These are phyloP conservation scores for Lanistes nyassanus DNA, from an alignment of 1,140 invertebrate species.

Conservation along the genomic window DNA sequence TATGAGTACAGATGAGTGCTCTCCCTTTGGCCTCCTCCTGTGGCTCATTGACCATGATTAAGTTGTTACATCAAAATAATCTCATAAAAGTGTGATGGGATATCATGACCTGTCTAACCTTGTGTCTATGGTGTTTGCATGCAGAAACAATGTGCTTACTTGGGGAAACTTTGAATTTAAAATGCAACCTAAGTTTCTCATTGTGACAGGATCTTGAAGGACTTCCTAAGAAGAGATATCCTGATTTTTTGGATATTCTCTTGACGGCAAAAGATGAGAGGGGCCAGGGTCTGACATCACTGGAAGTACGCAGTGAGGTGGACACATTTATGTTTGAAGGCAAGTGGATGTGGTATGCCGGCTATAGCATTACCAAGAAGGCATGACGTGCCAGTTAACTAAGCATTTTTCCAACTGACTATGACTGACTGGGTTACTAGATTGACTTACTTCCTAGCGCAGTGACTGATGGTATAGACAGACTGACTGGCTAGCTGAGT, in stretches of 20 bases:
- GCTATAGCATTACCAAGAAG: slow-evolving; percentile 8
- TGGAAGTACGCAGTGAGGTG: slow-evolving; percentile 54
- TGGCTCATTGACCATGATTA: no score
- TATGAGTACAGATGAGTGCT: no score
- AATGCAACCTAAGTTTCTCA: not conserved
- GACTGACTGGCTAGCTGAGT: no score
- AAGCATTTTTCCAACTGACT: not conserved
- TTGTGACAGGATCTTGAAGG: slow-evolving; percentile 22
- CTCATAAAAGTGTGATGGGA: no score
- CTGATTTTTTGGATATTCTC: slow-evolving; percentile 54
- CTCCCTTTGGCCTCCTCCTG: no score
- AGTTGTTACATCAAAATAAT: no score
- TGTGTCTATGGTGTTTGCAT: no score
- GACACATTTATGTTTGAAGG: slow-evolving; percentile 55
- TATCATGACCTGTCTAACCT: no score
- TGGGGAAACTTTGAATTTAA: not conserved
- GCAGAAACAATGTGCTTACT: no score
- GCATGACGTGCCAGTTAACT: slow-evolving; percentile 1
- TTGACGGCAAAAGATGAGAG: slow-evolving; percentile 46
- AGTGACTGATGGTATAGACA: slow-evolving; percentile 45
- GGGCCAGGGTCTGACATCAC: slow-evolving; percentile 43
- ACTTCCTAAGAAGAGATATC: slow-evolving; percentile 17
- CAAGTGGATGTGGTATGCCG: not conserved
- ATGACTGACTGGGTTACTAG: slow-evolving; percentile 29
- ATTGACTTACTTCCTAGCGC: slow-evolving; percentile 55